Base-by-base conservation (phyloP, 1,140 invertebrate genomes). In the Diorhabda sublineata region DNA sequence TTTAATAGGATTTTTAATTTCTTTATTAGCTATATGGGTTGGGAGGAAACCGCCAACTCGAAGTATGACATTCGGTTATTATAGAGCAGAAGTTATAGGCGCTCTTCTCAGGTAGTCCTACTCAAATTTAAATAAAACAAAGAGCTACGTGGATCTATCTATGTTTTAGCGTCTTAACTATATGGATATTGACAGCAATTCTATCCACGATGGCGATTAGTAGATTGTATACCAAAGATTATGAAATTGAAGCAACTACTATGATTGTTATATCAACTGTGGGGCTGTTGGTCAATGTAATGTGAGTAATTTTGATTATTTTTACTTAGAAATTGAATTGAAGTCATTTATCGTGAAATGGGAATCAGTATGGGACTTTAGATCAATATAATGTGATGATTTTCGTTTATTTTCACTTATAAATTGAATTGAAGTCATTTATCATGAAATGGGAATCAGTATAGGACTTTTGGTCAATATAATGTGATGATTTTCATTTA, bases 111-210 rank as follows among this genome's bases (percentile, higher is more conserved):
- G 78, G 77, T 77, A 75, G 4, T 61, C 57, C 8, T 52, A 52
- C 8, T 52, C 8, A 52, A 26, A 26, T 26, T 26, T 26, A 26
- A 26, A 26, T 26, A 26, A 26, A 26, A 26, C 26, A 26, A 26
- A 26, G 26, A 26, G 26, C 26, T 26, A 26, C 0, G 26, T 26
- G 26, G 26, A 52, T n/a, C 6, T 4, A 52, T 62, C 67, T 70
- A 26, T 61, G 45, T 75, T 75, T 78, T 42, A 83, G 81, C 77
- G 79, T 83, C 8, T 76, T 88, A 42, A 84, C 95, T 43, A 91
- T 97, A 76, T 97, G 94, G 95, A 86, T 95, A 57, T 84, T 97
- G 52, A 97, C 95, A 2, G 93, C 90, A 3, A 86, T 95, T 61
- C 87, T 97, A 73, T 89, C 94, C 62, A 92, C 92, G 77, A 82